Evolutionary conservation across 2,797 vertebrate species (phyloP).

Genomic region (Peromyscus nudipes): DNA sequence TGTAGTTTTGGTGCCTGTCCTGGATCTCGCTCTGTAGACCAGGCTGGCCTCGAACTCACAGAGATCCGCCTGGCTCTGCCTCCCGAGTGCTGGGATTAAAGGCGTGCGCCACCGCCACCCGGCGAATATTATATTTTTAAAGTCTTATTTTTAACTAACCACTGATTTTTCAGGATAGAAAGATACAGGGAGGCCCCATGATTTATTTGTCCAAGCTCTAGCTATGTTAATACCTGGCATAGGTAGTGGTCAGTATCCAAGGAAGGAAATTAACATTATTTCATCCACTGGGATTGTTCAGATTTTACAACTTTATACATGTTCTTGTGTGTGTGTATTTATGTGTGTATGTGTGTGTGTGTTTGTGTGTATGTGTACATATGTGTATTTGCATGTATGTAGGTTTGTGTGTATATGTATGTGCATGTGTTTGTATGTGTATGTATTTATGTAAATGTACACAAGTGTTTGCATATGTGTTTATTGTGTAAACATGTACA

Average conservation of each 20-base stretch:
- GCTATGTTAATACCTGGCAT: not conserved
- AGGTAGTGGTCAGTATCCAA: not conserved
- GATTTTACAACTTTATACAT: not conserved
- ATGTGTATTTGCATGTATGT: not conserved
- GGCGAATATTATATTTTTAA: not conserved
- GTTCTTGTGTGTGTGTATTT: not conserved
- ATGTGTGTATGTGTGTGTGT: not conserved
- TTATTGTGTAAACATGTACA: not conserved
- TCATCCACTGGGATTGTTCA: not conserved
- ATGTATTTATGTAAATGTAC: not conserved
- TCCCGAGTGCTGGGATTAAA: too few species aligned
- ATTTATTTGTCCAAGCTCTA: not conserved
- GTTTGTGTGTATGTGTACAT: not conserved
- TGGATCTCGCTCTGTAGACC: too few species aligned
- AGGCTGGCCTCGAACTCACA: too few species aligned
- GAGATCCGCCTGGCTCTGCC: too few species aligned
- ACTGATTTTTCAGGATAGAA: slow-evolving; percentile 15
- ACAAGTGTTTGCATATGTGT: not conserved
- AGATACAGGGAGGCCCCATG: not conserved
- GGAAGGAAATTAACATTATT: not conserved
- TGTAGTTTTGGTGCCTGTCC: too few species aligned
- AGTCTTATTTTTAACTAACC: slow-evolving; percentile 45
- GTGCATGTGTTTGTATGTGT: not conserved
- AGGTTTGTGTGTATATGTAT: not conserved
- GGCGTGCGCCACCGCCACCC: too few species aligned